These are phyloP conservation scores for Mormyrops boulengeri DNA, from an alignment of 2,797 vertebrate genomes.

Conservation along the genomic window DNA sequence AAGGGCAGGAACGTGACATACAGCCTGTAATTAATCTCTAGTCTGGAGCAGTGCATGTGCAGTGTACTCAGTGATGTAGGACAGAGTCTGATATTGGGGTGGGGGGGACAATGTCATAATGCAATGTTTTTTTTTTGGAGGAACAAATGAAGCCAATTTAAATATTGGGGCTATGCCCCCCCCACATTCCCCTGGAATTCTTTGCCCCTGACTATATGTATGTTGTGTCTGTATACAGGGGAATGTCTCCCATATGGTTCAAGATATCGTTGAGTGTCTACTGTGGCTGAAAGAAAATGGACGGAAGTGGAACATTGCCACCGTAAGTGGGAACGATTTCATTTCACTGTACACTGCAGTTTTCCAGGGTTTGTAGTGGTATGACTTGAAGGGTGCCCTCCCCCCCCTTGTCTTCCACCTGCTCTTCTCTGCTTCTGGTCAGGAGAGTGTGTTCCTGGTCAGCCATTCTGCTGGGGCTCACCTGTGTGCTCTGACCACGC, in stretches of 20 bases:
- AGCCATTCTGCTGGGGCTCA: conserved; percentile 69
- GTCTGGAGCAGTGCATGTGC: neutral
- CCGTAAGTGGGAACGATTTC: conserved; percentile 45
- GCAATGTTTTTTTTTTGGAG: neutral
- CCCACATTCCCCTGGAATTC: neutral
- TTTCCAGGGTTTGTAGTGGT: neutral
- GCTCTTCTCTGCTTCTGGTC: neutral
- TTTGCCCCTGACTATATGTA: neutral
- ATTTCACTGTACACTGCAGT: neutral
- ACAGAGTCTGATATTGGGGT: neutral
- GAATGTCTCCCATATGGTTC: conserved; percentile 62
- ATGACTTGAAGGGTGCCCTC: neutral
- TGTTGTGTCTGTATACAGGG: conserved; percentile 43
- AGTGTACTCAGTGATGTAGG: neutral
- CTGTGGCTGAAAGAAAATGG: conserved; percentile 57
- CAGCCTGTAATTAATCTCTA: neutral
- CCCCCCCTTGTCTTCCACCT: neutral
- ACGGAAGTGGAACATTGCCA: conserved; percentile 54
- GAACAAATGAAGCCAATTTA: neutral
- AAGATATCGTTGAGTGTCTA: conserved; percentile 63
- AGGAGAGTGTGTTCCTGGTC: conserved; percentile 62
- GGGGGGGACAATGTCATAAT: neutral
- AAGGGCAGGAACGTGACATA: neutral
- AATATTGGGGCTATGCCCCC: neutral
- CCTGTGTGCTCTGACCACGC: conserved; percentile 53